phyloP scores from a whole-genome alignment of 2,888 invertebrate species.

The Himalopsyche tibetana region DNA sequence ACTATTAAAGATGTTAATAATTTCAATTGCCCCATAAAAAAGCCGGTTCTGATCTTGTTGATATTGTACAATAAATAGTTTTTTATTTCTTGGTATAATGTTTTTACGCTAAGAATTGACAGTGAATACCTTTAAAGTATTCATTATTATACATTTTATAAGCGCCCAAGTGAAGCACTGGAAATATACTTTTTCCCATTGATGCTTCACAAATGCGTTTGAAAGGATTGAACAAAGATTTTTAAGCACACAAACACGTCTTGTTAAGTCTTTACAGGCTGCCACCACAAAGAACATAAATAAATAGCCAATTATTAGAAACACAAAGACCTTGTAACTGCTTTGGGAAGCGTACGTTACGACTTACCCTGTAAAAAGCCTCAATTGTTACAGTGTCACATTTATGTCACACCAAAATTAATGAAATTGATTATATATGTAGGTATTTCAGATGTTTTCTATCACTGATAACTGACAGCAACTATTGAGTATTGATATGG shows the following conservation, averaged over 20 bases:
- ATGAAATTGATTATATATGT: neutral
- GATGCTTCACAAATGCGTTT: slow-evolving; percentile 37
- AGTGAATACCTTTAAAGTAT: too few species aligned
- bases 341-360: neutral
- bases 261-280: slow-evolving; percentile 35
- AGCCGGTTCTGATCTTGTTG: too few species aligned
- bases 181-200: slow-evolving; percentile 3
- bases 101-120: too few species aligned
- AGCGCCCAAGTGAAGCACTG: neutral
- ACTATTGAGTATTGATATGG: too few species aligned
- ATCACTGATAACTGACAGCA: too few species aligned
- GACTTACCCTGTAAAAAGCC: neutral
- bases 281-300: slow-evolving; percentile 40
- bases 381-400: neutral
- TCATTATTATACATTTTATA: too few species aligned
- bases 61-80: too few species aligned
- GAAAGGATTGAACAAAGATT: slow-evolving; percentile 39
- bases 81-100: too few species aligned
- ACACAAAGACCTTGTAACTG: neutral
- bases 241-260: slow-evolving; percentile 28
- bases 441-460: too few species aligned
- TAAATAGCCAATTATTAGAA: slow-evolving; percentile 40
- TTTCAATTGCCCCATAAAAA: too few species aligned
- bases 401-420: neutral
- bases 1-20: too few species aligned